A percentile compares a stretch with the other conserved stretches of the same genome.
Evolutionary conservation across 92 coral and sea anemone genomes (phyloP).

Genomic region (Porites lobata): DNA sequence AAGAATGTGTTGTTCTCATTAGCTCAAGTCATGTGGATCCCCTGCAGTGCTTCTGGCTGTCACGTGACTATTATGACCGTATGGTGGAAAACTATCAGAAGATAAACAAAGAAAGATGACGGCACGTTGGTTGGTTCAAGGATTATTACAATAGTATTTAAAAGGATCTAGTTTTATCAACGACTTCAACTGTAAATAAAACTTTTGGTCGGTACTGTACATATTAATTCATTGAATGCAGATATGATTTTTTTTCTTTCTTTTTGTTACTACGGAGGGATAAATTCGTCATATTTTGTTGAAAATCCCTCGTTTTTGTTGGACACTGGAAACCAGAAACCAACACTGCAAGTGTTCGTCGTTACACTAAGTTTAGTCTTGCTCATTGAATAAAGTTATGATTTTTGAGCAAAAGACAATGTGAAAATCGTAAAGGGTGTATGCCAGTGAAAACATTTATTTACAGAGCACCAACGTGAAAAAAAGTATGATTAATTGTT

Average conservation of each 20-base stretch:
- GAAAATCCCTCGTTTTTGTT: too few species aligned
- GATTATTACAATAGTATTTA: neutral
- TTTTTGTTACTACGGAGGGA: too few species aligned
- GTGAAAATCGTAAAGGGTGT: too few species aligned
- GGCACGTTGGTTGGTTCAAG: neutral
- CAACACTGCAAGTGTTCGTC: too few species aligned
- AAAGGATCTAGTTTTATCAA: neutral
- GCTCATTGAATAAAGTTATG: too few species aligned
- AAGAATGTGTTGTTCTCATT: neutral
- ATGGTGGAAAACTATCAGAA: conserved; percentile 85
- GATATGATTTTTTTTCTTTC: neutral
- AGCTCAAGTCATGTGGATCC: conserved; percentile 99
- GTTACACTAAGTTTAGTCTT: too few species aligned
- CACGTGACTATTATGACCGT: conserved; percentile 96
- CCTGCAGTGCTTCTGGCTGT: conserved; percentile 97
- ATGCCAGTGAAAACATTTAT: too few species aligned
- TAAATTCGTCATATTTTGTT: too few species aligned
- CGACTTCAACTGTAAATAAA: neutral
- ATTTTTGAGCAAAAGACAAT: too few species aligned
- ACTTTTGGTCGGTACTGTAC: neutral
- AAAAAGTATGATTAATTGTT: too few species aligned
- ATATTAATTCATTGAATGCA: neutral
- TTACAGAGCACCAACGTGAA: too few species aligned
- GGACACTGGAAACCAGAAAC: too few species aligned
- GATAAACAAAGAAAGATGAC: conserved; percentile 60